Evolutionary conservation across 35 echinoderm and acorn worm genomes (phyloP).

Genomic region (Acanthaster planci): DNA sequence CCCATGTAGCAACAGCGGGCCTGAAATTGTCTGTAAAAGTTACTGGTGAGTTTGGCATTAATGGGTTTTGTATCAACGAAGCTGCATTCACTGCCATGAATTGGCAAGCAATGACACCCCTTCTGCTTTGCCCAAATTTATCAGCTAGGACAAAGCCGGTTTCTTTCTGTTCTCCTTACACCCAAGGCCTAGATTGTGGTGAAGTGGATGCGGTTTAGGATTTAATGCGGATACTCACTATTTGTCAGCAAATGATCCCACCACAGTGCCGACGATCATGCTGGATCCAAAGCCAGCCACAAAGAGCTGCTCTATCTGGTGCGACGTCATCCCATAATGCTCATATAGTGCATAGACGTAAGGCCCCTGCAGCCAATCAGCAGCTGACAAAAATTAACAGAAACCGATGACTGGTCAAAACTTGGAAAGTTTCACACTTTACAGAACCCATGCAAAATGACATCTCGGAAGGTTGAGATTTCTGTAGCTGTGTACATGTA

Average conservation of each 20-base stretch:
- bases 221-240: slow-evolving; percentile 43
- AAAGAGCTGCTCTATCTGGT: slow-evolving; percentile 55
- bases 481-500: not conserved
- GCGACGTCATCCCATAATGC: slow-evolving; percentile 53
- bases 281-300: slow-evolving; percentile 61
- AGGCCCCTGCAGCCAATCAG: slow-evolving; percentile 63
- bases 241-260: slow-evolving; percentile 67
- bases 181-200: no score
- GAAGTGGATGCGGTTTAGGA: no score
- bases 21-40: no score
- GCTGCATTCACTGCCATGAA: no score
- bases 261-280: slow-evolving; percentile 60
- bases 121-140: no score
- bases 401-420: not conserved
- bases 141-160: no score
- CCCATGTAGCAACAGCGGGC: no score
- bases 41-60: no score
- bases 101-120: no score
- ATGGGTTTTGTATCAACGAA: no score
- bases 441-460: not conserved
- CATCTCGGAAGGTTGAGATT: not conserved
- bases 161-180: no score
- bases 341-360: slow-evolving; percentile 63
- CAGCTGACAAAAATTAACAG: slow-evolving; percentile 13
- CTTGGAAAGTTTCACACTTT: not conserved